Base-by-base conservation (phyloP, 2,888 invertebrate species). In the Pachymerium ferrugineum region DNA sequence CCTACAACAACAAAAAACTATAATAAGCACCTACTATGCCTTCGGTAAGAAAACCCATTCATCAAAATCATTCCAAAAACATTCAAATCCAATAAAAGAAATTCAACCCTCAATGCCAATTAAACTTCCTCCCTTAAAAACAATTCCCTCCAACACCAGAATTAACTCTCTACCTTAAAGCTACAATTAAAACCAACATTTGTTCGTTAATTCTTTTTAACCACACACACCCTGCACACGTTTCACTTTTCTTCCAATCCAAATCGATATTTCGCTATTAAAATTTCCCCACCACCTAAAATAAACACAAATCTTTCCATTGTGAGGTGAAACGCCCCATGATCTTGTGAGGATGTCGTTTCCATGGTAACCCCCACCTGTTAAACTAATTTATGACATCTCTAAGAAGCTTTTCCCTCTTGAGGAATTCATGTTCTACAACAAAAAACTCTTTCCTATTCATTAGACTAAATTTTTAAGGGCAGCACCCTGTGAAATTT, bases 301-400 rank as follows among this genome's bases (percentile, higher is more conserved):
- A 54, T 54, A 54, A 54, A 54, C 25, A 54, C 54, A 54, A 54
- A 54, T 54, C 54, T 54, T 28, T 54, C 54, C 54, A 54, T 54
- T 54, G 54, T 54, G 54, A 54, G 54, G 54, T 54, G 54, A 54
- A 54, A 54, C 54, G 54, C 54, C 25, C 54, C 54, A 54, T 54
- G 54, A 54, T 54, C 54, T 54, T 54, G 54, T 28, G 54, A 25
- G 54, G 54, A 54, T 54, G 54, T 54, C 54, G 54, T 54, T 54
- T 54, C 54, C 54, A 54, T 54, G 25, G 54, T 28, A 54, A 54
- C 54, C 54, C 54, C 54, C 54, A 54, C 54, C 54, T 54, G 54
- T 54, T 54, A 54, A 54, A 54, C 54, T 54, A 54, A 54, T 54
- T 54, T 54, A 54, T 54, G 54, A 54, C 54, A 54, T 54, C 54